Conservation (phyloP, 2,113 vertebrate species). For the Alosa alosa region DNA sequence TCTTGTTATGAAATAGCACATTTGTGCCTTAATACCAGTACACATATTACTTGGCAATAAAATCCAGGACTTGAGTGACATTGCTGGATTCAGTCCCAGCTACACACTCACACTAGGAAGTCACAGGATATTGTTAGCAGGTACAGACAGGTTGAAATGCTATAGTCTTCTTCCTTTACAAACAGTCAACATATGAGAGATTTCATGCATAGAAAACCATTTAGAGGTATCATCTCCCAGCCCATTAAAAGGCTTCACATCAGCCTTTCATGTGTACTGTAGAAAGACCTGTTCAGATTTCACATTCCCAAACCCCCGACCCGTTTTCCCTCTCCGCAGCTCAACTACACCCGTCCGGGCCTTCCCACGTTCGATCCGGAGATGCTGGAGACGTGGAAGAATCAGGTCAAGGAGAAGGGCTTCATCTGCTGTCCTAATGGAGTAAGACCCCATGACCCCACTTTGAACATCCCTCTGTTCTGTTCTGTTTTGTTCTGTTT, state of each 20-base stretch:
- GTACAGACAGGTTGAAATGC: not conserved
- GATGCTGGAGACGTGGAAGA: slow-evolving; percentile 91
- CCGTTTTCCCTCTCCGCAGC: slow-evolving; percentile 67
- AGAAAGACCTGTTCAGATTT: not conserved
- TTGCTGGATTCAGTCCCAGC: not conserved
- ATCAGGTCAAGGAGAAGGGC: slow-evolving; percentile 92
- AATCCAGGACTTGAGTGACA: not conserved
- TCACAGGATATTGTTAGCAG: not conserved
- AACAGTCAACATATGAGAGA: not conserved
- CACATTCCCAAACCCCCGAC: not conserved
- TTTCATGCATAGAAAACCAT: not conserved
- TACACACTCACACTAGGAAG: not conserved
- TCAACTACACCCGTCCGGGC: slow-evolving; percentile 95
- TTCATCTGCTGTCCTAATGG: slow-evolving; percentile 93
- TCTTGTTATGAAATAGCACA: not conserved
- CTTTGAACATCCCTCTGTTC: not conserved
- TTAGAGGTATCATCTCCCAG: not conserved
- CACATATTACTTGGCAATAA: not conserved
- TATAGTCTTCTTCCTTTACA: not conserved
- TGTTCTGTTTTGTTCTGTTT: not conserved
- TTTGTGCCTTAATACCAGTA: not conserved
- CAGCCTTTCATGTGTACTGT: no score
- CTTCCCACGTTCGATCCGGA: slow-evolving; percentile 90
- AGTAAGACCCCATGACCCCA: slow-evolving; percentile 70
- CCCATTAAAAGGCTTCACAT: no score